phyloP scores from a whole-genome alignment of 2,797 vertebrate species.

The Otolemur crassicaudatus region DNA sequence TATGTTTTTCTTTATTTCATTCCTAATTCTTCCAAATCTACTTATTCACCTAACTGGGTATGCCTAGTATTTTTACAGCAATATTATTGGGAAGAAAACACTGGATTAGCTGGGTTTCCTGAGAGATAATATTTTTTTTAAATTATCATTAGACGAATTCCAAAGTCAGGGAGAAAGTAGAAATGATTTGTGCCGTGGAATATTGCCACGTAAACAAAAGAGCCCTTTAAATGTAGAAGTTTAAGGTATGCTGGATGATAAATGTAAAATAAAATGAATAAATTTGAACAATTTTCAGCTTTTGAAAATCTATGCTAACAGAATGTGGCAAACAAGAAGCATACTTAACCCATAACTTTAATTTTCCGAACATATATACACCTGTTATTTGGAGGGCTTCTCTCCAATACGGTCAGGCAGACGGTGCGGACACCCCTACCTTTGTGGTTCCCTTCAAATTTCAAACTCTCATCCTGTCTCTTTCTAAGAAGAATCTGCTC shows the following conservation, averaged over 20 bases:
- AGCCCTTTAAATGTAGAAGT: background rate
- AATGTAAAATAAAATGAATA: background rate
- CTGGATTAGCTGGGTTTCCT: background rate
- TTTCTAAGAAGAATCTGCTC: slow-evolving; percentile 45
- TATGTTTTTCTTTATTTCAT: background rate
- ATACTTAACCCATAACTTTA: background rate
- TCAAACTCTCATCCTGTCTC: background rate
- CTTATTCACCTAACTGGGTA: background rate
- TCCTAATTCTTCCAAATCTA: background rate
- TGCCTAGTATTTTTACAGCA: background rate
- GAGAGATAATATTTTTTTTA: background rate
- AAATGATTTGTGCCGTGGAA: background rate
- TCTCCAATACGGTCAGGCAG: background rate
- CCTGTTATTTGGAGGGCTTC: background rate
- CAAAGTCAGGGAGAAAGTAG: background rate
- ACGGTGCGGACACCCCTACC: background rate
- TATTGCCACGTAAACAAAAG: background rate
- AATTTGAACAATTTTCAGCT: background rate
- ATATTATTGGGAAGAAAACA: background rate
- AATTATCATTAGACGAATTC: background rate
- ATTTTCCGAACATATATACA: background rate
- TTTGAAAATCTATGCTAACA: background rate
- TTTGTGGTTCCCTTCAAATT: background rate
- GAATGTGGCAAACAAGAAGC: background rate
- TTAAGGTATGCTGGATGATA: background rate